phyloP scores from a whole-genome alignment of 2,888 invertebrate genomes.

The Drosophila villosipedis region DNA sequence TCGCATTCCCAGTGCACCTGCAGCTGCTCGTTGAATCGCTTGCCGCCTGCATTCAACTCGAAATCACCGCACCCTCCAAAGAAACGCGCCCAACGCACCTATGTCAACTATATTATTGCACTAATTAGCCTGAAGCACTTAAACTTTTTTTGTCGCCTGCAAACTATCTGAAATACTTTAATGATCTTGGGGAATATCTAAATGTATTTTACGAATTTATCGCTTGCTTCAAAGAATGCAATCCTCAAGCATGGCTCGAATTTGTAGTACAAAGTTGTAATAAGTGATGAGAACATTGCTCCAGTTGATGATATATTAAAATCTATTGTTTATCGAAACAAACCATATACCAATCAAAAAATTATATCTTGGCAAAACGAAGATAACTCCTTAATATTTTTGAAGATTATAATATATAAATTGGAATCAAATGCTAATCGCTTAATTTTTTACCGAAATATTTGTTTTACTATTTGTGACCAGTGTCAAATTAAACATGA shows the following conservation, averaged over 20 bases:
- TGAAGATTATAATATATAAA: neutral
- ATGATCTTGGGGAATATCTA: slow-evolving; percentile 28
- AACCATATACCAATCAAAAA: neutral
- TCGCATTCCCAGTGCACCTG: slow-evolving; percentile 2
- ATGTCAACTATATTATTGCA: slow-evolving; percentile 37
- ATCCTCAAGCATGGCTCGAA: slow-evolving; percentile 37
- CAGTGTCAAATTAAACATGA: neutral
- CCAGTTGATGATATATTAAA: neutral
- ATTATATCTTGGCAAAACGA: neutral
- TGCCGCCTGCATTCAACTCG: slow-evolving; percentile 7
- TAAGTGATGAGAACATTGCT: neutral
- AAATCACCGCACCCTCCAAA: neutral
- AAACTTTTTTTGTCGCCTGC: slow-evolving; percentile 30
- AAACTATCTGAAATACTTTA: slow-evolving; percentile 22
- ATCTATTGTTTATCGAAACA: neutral
- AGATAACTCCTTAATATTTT: neutral
- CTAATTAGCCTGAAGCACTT: slow-evolving; percentile 44
- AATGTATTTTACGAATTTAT: slow-evolving; percentile 31
- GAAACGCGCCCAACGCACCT: slow-evolving; percentile 1
- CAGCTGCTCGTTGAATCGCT: slow-evolving; percentile 19
- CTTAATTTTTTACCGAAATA: neutral
- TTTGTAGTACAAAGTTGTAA: slow-evolving; percentile 8
- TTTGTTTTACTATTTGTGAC: neutral
- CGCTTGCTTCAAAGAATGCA: slow-evolving; percentile 30
- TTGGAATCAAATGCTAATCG: neutral